These are phyloP conservation scores for Rhea americana DNA, from an alignment of 2,113 vertebrate species.

Conservation along the genomic window DNA sequence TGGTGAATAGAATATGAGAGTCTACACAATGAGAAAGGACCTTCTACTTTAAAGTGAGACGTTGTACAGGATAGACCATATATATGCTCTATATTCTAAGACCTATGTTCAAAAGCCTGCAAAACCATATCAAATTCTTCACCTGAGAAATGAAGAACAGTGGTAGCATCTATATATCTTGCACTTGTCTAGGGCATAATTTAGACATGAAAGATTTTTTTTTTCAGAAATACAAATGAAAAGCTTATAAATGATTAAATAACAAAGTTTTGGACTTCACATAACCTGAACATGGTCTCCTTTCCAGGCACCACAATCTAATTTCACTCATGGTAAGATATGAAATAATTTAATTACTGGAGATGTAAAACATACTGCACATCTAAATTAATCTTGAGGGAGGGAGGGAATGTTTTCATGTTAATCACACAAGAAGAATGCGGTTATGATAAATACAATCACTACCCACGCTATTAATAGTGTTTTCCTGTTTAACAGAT, in stretches of 20 bases:
- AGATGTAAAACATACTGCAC: constrained; percentile 6
- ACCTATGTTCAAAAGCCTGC: background rate
- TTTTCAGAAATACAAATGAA: background rate
- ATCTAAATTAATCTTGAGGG: background rate
- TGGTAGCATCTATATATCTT: background rate
- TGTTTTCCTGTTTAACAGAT: background rate
- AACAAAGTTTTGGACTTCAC: constrained; percentile 1
- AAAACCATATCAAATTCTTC: background rate
- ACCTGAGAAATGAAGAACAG: background rate
- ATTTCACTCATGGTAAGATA: background rate
- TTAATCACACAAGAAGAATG: background rate
- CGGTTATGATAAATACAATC: background rate
- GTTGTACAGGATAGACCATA: background rate
- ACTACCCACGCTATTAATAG: background rate
- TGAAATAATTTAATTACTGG: constrained; percentile 26
- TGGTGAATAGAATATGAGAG: background rate
- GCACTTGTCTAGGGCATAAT: background rate
- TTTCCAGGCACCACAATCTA: constrained; percentile 2
- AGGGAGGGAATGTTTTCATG: constrained; percentile 1
- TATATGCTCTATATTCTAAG: background rate
- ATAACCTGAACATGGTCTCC: background rate
- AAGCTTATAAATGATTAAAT: background rate
- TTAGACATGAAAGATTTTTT: background rate
- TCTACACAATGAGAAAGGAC: background rate
- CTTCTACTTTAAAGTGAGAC: background rate